Evolutionary conservation across 2,888 invertebrate genomes (phyloP).

Genomic region (Slavum lentiscoides): DNA sequence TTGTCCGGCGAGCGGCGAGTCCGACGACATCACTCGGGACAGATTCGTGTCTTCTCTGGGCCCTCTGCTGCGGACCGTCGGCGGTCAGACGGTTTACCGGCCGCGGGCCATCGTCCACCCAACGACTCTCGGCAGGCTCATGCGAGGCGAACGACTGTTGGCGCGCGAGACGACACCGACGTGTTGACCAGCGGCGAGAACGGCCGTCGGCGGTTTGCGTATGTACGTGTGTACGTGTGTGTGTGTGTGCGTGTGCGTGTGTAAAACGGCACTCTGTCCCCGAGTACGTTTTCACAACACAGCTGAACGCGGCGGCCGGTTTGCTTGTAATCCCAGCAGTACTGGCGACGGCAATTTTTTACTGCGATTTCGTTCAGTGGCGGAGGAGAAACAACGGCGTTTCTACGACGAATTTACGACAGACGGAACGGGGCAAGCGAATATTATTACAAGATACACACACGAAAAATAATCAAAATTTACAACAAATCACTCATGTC

Average conservation of each 20-base stretch:
- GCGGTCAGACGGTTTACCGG: not conserved
- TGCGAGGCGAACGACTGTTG: not conserved
- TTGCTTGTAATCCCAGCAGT: too few species aligned
- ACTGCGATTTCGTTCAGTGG: too few species aligned
- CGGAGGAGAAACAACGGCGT: too few species aligned
- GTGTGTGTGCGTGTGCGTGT: not conserved
- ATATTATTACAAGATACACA: not conserved
- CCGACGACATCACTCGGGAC: slow-evolving; percentile 17
- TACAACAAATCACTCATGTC: slow-evolving; percentile 52
- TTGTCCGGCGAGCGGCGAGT: not conserved
- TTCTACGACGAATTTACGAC: too few species aligned
- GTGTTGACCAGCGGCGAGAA: too few species aligned
- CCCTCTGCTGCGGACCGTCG: not conserved
- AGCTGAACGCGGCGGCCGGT: too few species aligned
- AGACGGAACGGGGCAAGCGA: not conserved
- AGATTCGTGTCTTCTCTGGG: not conserved
- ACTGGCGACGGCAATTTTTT: too few species aligned
- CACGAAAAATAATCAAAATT: slow-evolving; percentile 50
- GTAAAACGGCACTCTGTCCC: not conserved
- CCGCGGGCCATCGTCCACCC: not conserved
- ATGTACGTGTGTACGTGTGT: too few species aligned
- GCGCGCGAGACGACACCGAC: too few species aligned
- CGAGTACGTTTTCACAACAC: too few species aligned
- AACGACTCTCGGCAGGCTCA: not conserved
- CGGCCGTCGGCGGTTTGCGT: too few species aligned